Base-by-base conservation (phyloP, 2,797 vertebrate species). In the Molossus molossus region DNA sequence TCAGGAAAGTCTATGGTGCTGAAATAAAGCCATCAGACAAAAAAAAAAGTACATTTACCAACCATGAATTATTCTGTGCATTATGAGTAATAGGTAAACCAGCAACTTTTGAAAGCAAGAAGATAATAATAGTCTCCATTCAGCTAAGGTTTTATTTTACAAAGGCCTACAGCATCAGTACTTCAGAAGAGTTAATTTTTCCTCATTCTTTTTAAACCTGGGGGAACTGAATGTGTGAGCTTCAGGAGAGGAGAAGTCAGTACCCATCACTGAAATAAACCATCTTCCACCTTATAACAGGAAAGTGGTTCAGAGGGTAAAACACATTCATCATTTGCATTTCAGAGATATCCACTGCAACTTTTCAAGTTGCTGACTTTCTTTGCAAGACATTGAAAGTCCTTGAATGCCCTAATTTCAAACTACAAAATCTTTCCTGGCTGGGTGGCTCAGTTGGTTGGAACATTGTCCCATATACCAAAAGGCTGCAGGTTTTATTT, bases 21-120 rank as follows among this genome's bases (percentile, higher is more conserved):
- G 85, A 96, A 96, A 96, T 94, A 92, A 97, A 97, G 92, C 87
- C 92, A 95, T 92, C 95, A 94, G 85, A 94, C 96, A 96, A 96
- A 96, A 96, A 96, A 91, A 94, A 33, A 33, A 33, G n/a, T 85
- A 90, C 33, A 62, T 94, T 96, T 70, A 53, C 53, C 79, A 83
- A 90, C 82, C 48, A 76, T 40, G 13, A 97, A 96, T 96, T 92
- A 94, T 69, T 69, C 81, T 83, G 81, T 76, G 60, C 75, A 96
- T 97, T 94, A 93, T 91, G 65, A 97, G 87, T 92, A 96, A 97
- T 95, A 98, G 92, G 96, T 97, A 97, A 95, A 96, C 92, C 96
- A 90, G 87, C 69, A 94, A 95, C 90, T 94, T 95, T 92, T 88
- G 85, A 96, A 96, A 96, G 81, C 25, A 29, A 79, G 23, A 95